Base-by-base conservation (phyloP, 1,140 invertebrate species). In the Drosophila ananassae region DNA sequence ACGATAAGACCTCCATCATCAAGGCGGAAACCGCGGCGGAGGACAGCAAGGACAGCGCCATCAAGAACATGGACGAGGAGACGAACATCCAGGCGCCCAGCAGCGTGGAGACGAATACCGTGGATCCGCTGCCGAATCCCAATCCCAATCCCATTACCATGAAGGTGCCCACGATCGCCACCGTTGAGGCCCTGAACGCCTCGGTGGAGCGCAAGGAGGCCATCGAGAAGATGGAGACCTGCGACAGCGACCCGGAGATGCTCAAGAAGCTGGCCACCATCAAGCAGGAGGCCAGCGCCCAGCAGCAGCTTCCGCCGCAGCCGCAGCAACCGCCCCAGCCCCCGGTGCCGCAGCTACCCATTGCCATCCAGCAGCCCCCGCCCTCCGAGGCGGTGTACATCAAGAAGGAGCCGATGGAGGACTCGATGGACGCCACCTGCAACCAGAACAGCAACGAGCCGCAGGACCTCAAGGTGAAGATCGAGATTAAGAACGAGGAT, bases 321-420 rank as follows among this genome's bases (percentile, higher is more conserved):
- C 87, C 73, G 13, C 84, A 82, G 47, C 78, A 76, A 39, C 62
- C 89, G 53, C 91, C 92, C 46, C 93, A 92, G 72, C 77, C 92
- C 21, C 82, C 77, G 24, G 62, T 47, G 22, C 59, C 71, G 24
- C 83, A 89, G 55, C 77, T 77, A 34, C 82, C 54, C 25, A 48
- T 63, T 54, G 63, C 57, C 30, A 56, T 63, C 8, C 74, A 72
- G n/a, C 72, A 53, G 41, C 75, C 79, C 6, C 63, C 68, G 12
- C 57, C 75, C 2, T 46, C 80, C 12, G 87, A 91, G 34, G 17
- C 79, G 8, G 66, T 92, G 0, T 92, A 91, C 37, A 92, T 92
- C 22, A 92, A 92, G 52, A 92, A 93, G 56, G 89, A 92, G 44
- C 84, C 91, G 13, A 83, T 92, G 58, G 91, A 93, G 51, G 92